Base-by-base conservation (phyloP, 2,797 vertebrate species). In the Mormyrus hasselquistii region DNA sequence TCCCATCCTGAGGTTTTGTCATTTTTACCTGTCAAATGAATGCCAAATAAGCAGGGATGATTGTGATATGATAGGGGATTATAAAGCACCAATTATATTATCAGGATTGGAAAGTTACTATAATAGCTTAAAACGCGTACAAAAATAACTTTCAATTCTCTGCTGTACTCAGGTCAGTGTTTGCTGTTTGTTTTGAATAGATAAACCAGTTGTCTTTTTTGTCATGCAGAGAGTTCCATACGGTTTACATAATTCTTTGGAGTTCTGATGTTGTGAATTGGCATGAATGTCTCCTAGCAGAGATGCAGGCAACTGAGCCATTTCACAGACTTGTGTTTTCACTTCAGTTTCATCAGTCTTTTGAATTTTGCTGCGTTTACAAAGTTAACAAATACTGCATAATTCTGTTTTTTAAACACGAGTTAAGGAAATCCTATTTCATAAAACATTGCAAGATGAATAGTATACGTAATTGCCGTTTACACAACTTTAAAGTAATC, bases 401-500 rank as follows among this genome's bases (percentile, higher is more conserved):
- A 89, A 94, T 94, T 93, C 91, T 93, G 92, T 92, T 91, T 93
- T 89, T 93, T 92, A 92, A 93, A 94, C 92, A 90, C 88, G 91
- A 94, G 93, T 94, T 93, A 92, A 89, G 93, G 89, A 91, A 89
- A 89, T 90, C 90, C 91, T 82, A 92, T 91, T 90, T 88, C 73
- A 49, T 88, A 86, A n/a, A 44, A 88, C 89, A 87, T 88, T 90
- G 76, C 90, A 86, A 65, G 90, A 90, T 82, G 55, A 91, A 91
- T 90, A 88, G 88, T 86, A 53, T 55, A 93, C 92, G 91, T 93
- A 94, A 94, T 94, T 94, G 92, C 91, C 89, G 89, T 89, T 87
- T 91, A 90, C 49, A 89, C 89, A 93, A 93, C 92, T 94, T 91
- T 92, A 93, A 94, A 92, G 93, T 94, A 92, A 95, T 94, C 93